phyloP scores from a whole-genome alignment of 2,888 invertebrate genomes.

The Maniola hyperantus region DNA sequence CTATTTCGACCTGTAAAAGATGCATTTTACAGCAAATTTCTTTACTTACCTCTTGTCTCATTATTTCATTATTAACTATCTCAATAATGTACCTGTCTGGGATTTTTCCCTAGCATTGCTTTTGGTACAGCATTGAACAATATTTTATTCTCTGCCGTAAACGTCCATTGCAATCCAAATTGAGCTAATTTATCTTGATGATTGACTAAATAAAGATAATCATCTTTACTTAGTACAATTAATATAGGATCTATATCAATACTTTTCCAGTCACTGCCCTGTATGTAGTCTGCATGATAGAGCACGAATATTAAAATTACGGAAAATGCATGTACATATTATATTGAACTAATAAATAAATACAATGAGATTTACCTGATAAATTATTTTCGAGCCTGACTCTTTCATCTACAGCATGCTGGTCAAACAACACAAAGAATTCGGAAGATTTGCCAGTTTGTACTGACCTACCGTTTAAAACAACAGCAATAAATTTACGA shows the following conservation, averaged over 20 bases:
- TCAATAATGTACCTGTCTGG: conserved; percentile 70
- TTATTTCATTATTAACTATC: not conserved
- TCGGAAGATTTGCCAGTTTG: conserved; percentile 60
- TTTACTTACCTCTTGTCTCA: not conserved
- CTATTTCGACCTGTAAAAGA: conserved; percentile 58
- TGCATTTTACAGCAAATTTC: not conserved
- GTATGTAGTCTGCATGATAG: conserved; percentile 70
- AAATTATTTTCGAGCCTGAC: conserved; percentile 88
- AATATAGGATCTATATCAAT: conserved; percentile 53
- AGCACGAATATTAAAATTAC: conserved; percentile 1
- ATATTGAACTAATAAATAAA: not conserved
- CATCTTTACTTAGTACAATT: conserved; percentile 65
- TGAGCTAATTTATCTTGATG: conserved; percentile 79
- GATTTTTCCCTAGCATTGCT: conserved; percentile 83
- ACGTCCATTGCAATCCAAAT: conserved; percentile 82
- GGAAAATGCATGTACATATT: not conserved
- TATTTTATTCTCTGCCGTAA: conserved; percentile 62
- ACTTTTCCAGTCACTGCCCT: conserved; percentile 62
- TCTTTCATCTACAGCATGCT: conserved; percentile 94
- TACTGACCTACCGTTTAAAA: conserved; percentile 51
- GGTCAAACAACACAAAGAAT: conserved; percentile 88
- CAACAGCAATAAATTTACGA: conserved; percentile 86
- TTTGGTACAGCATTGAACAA: conserved; percentile 82
- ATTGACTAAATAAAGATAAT: conserved; percentile 78
- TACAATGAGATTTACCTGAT: conserved; percentile 67